Evolutionary conservation across 2,888 invertebrate genomes (phyloP).

Genomic region (Drymonia ruficornis): DNA sequence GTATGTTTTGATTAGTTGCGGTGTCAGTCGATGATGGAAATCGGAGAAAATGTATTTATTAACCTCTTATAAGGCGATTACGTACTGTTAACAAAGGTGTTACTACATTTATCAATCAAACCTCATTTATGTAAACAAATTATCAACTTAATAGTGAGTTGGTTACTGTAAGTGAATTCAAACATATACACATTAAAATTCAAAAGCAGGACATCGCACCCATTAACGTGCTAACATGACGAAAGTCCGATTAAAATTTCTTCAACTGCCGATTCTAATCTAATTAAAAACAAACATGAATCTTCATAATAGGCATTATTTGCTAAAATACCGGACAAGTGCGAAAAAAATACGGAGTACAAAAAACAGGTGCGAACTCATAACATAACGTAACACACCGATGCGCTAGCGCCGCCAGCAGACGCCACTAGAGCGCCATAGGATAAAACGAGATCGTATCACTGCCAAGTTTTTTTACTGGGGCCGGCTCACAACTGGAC

Average conservation of each 20-base stretch:
- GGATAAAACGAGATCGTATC: constrained; percentile 55
- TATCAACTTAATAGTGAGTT: no score
- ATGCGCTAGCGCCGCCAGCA: constrained; percentile 47
- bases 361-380: constrained; percentile 16
- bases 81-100: no score
- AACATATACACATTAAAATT: constrained; percentile 30
- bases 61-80: not conserved
- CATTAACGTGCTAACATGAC: constrained; percentile 49
- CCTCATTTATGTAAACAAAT: no score
- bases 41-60: not conserved
- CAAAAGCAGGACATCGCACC: constrained; percentile 33
- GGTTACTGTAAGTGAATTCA: constrained; percentile 14
- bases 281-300: not conserved
- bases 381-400: constrained; percentile 16
- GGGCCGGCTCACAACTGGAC: constrained; percentile 53
- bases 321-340: not conserved
- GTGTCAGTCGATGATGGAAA: constrained; percentile 3
- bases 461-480: constrained; percentile 74
- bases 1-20: constrained; percentile 29
- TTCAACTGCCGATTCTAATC: constrained; percentile 24
- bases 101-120: no score
- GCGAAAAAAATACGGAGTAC: constrained; percentile 3
- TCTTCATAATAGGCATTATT: not conserved
- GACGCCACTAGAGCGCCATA: constrained; percentile 66
- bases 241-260: constrained; percentile 47